phyloP scores from a whole-genome alignment of 2,888 invertebrate species.

The Eristalis arbustorum region DNA sequence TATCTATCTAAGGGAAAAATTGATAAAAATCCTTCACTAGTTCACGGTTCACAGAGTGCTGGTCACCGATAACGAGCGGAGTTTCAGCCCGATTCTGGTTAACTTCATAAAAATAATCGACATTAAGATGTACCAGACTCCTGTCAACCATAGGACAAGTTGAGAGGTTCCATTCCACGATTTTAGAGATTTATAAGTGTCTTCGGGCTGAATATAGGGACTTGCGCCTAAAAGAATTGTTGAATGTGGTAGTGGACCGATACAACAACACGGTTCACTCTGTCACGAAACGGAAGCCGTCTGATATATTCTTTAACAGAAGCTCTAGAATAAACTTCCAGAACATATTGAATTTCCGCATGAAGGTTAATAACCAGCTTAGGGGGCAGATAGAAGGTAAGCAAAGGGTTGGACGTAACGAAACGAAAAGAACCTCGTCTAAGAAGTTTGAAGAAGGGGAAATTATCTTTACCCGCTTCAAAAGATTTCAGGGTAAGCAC shows the following conservation, averaged over 20 bases:
- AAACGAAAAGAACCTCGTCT: background rate
- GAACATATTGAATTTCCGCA: background rate
- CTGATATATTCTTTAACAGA: constrained; percentile 64
- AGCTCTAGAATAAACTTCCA: constrained; percentile 7
- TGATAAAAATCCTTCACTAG: background rate
- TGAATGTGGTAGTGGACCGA: constrained; percentile 55
- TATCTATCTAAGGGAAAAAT: background rate
- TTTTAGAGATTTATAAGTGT: constrained; percentile 45
- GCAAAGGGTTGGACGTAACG: background rate
- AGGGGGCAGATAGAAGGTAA: background rate
- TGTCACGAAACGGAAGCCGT: constrained; percentile 40
- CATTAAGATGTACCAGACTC: constrained; percentile 52
- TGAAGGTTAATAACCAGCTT: constrained; percentile 7
- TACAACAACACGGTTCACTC: constrained; percentile 70
- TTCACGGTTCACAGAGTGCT: constrained; percentile 30
- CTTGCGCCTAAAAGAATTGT: constrained; percentile 14
- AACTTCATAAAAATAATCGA: constrained; percentile 22
- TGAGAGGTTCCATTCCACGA: background rate
- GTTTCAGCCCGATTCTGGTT: background rate
- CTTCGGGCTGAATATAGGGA: constrained; percentile 43
- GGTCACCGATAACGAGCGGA: constrained; percentile 51
- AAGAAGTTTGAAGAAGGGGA: too few species aligned
- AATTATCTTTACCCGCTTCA: too few species aligned
- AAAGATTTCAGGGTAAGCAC: too few species aligned
- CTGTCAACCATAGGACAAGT: constrained; percentile 12